phyloP scores from a whole-genome alignment of 2,797 vertebrate species.

The Sebastes matsubarae region DNA sequence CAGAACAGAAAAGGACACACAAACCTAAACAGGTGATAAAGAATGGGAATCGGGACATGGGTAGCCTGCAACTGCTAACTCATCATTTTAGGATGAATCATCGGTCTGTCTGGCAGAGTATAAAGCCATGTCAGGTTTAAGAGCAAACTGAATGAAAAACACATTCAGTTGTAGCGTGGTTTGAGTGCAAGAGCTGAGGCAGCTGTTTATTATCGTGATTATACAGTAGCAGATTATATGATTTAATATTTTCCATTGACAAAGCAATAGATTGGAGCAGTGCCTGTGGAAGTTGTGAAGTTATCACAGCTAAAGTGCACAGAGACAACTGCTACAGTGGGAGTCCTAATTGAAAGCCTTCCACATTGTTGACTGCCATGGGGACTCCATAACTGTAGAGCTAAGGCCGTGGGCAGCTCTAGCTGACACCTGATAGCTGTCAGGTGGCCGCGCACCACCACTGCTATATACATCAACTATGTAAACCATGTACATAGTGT shows the following conservation, averaged over 20 bases:
- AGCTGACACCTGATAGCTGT: conserved; percentile 32
- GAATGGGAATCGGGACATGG: conserved; percentile 43
- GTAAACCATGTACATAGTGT: background rate
- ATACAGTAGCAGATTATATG: background rate
- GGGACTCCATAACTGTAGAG: conserved; percentile 26
- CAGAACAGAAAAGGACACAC: conserved; percentile 50
- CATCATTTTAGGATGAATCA: conserved; percentile 17
- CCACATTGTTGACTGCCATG: conserved; percentile 8
- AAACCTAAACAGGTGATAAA: conserved; percentile 70
- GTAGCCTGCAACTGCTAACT: conserved; percentile 10
- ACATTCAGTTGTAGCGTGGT: background rate
- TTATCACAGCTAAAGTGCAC: conserved; percentile 8
- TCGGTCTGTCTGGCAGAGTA: background rate
- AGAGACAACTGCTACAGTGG: background rate
- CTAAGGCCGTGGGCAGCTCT: background rate
- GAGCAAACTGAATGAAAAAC: background rate
- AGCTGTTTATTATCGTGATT: background rate
- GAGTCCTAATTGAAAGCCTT: conserved; percentile 43
- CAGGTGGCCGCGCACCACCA: conserved; percentile 14
- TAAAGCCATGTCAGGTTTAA: background rate
- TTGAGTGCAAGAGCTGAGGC: background rate
- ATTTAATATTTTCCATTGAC: background rate
- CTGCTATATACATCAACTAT: background rate
- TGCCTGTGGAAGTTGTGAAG: background rate
- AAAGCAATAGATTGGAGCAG: background rate